Conservation (phyloP, 2,888 invertebrate genomes). For the Pantelozetes paolii region DNA sequence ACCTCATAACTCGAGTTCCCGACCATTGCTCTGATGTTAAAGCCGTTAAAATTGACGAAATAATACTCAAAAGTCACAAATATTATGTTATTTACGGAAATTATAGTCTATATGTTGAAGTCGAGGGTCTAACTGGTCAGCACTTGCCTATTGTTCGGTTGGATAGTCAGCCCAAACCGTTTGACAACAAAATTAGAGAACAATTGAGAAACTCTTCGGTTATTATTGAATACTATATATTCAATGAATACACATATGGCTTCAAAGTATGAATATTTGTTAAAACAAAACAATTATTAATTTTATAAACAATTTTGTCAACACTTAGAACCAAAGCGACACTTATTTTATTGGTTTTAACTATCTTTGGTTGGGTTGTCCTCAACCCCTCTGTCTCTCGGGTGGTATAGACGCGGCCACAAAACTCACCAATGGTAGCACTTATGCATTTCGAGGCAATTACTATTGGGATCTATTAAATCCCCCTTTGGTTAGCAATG, state of each 20-base stretch:
- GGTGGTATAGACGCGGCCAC: background rate
- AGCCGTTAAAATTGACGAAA: background rate
- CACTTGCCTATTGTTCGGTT: background rate
- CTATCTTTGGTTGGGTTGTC: slow-evolving; percentile 20
- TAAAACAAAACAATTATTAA: background rate
- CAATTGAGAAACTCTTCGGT: background rate
- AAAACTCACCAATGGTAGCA: background rate
- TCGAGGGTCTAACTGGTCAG: background rate
- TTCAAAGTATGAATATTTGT: background rate
- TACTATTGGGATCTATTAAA: background rate
- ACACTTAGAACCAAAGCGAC: background rate
- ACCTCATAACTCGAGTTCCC: background rate
- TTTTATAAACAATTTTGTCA: background rate
- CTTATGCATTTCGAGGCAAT: background rate
- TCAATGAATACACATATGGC: background rate
- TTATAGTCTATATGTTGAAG: background rate
- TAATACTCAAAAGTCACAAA: background rate
- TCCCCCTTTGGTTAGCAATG: background rate
- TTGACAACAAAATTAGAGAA: background rate
- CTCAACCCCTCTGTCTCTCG: background rate
- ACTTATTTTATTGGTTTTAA: background rate
- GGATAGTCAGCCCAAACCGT: background rate
- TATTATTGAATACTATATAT: background rate
- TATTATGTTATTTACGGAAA: background rate
- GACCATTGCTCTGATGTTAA: background rate